Conservation (phyloP, 2,113 vertebrate species). For the Xenopus tropicalis region DNA sequence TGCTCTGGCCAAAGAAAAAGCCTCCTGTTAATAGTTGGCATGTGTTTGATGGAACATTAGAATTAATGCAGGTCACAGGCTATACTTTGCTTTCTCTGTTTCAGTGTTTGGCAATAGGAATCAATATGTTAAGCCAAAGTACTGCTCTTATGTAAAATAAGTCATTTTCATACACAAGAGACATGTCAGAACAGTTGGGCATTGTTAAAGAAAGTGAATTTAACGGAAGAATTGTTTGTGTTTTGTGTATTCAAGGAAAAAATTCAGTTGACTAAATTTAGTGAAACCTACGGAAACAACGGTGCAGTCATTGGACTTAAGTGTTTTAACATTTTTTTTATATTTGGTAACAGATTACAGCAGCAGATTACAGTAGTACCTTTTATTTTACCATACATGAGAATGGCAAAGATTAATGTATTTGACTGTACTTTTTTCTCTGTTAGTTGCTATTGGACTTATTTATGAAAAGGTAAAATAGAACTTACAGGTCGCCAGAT, state of each 20-base stretch:
- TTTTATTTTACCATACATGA: too few relatives aligned
- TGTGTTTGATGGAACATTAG: slow-evolving; percentile 18
- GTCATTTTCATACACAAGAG: slow-evolving; percentile 7
- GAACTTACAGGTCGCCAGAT: too few relatives aligned
- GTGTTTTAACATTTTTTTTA: too few relatives aligned
- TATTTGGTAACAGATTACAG: too few relatives aligned
- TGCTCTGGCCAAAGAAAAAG: slow-evolving; percentile 8
- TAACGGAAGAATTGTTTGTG: neutral
- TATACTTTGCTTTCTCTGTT: slow-evolving; percentile 15
- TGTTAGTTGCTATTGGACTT: too few relatives aligned
- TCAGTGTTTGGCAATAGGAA: slow-evolving; percentile 18
- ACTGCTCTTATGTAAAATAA: slow-evolving; percentile 14
- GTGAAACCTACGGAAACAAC: too few relatives aligned
- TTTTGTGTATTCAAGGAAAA: neutral
- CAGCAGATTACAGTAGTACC: too few relatives aligned
- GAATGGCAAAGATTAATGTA: too few relatives aligned
- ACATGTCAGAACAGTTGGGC: slow-evolving; percentile 4
- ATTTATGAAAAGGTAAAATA: too few relatives aligned
- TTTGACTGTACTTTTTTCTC: too few relatives aligned
- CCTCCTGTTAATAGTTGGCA: slow-evolving; percentile 18
- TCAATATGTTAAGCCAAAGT: slow-evolving; percentile 17
- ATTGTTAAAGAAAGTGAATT: slow-evolving; percentile 21
- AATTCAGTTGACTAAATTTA: neutral
- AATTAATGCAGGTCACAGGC: slow-evolving; percentile 17
- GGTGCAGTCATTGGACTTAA: too few relatives aligned